Conservation (phyloP, 2,888 invertebrate genomes). For the Plutella xylostella region DNA sequence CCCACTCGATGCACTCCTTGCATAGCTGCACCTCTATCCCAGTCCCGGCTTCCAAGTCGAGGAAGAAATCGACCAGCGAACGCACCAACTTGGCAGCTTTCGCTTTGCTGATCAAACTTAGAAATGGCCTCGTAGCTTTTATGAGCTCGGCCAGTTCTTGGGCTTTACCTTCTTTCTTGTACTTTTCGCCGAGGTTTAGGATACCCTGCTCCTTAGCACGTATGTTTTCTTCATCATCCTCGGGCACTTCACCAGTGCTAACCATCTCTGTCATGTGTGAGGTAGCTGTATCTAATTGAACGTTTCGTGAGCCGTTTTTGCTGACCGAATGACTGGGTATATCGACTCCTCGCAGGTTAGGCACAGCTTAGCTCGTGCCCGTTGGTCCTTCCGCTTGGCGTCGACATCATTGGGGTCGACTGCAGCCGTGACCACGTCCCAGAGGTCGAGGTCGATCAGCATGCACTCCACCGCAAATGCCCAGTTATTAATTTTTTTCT, state of each 20-base stretch:
- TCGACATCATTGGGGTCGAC: neutral
- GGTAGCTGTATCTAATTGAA: too few species aligned
- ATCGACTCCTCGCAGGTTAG: neutral
- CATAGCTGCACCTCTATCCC: conserved; percentile 94
- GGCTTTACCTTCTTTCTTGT: conserved; percentile 94
- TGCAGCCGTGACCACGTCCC: neutral
- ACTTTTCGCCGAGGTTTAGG: conserved; percentile 89
- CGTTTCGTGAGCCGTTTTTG: neutral
- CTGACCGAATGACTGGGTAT: neutral
- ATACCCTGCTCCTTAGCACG: conserved; percentile 94
- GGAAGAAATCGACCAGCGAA: conserved; percentile 95
- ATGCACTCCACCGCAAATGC: neutral
- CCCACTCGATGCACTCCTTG: conserved; percentile 99
- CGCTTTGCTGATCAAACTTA: conserved; percentile 96
- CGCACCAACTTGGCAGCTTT: conserved; percentile 99
- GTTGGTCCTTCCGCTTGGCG: neutral
- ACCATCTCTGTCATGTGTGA: conserved; percentile 81
- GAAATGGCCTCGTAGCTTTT: conserved; percentile 94
- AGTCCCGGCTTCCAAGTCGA: conserved; percentile 96
- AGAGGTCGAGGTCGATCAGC: neutral
- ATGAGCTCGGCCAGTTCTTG: conserved; percentile 93
- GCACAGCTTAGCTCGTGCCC: neutral
- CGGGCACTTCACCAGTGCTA: conserved; percentile 79
- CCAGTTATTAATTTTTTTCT: conserved; percentile 5
- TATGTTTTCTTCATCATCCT: conserved; percentile 91